Conservation (phyloP, 2,113 vertebrate genomes). For the Pluvialis apricaria region DNA sequence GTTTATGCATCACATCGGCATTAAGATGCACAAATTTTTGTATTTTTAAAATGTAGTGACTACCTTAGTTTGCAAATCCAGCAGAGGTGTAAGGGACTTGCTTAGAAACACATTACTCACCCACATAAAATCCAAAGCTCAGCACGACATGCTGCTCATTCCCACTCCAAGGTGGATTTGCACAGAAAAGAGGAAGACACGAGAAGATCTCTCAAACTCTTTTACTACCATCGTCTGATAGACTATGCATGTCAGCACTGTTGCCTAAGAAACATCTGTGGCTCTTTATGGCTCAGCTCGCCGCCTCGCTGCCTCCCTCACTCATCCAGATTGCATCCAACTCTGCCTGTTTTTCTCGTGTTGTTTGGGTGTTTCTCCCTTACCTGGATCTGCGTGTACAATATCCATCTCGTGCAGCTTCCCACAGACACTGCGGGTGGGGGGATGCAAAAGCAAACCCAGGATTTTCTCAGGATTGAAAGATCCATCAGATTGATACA, state of each 20-base stretch:
- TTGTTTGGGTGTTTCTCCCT: neutral
- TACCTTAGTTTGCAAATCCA: neutral
- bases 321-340: neutral
- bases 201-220: neutral
- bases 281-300: neutral
- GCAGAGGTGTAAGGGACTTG: neutral
- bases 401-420: neutral
- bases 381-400: neutral
- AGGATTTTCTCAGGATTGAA: neutral
- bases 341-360: too few species aligned
- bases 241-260: neutral
- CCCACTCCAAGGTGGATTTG: neutral
- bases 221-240: neutral
- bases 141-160: neutral
- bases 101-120: neutral
- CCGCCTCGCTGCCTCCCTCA: neutral
- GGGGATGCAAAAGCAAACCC: neutral
- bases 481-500: neutral
- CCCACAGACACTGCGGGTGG: neutral
- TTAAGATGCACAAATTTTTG: neutral
- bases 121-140: neutral
- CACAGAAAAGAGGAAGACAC: neutral
- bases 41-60: neutral
- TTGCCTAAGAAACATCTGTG: neutral
- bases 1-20: neutral